phyloP scores from a whole-genome alignment of 2,888 invertebrate species.

The Cistogaster globosa region DNA sequence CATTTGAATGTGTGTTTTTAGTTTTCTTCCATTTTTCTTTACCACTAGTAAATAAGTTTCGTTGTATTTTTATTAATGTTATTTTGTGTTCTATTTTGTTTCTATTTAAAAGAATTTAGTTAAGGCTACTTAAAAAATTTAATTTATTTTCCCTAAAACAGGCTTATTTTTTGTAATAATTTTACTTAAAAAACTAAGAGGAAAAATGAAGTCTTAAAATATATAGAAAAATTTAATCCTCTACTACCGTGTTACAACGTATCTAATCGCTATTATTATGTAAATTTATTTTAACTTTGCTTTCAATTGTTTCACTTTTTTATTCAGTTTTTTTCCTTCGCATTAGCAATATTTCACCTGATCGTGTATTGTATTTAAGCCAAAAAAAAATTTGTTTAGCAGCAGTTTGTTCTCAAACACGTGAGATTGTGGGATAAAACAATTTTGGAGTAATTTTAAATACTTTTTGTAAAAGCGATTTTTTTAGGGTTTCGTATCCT shows the following conservation, averaged over 20 bases:
- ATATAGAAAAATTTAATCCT: slow-evolving; percentile 52
- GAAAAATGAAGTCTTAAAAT: not conserved
- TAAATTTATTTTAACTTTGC: slow-evolving; percentile 43
- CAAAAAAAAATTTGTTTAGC: not conserved
- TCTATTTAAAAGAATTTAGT: slow-evolving; percentile 40
- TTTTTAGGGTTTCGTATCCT: too few relatives aligned
- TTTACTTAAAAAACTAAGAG: not conserved
- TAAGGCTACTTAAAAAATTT: slow-evolving; percentile 67
- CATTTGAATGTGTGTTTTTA: slow-evolving; percentile 57
- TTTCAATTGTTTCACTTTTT: slow-evolving; percentile 4
- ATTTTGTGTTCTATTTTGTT: slow-evolving; percentile 27
- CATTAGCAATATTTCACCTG: slow-evolving; percentile 26
- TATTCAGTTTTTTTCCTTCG: slow-evolving; percentile 3
- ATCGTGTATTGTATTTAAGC: slow-evolving; percentile 1
- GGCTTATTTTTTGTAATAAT: slow-evolving; percentile 64
- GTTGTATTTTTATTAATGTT: not conserved
- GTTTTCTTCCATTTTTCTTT: slow-evolving; percentile 1
- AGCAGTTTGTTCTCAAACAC: too few relatives aligned
- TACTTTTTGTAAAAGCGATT: too few relatives aligned
- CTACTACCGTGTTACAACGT: slow-evolving; percentile 68
- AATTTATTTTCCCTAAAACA: slow-evolving; percentile 69
- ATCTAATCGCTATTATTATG: slow-evolving; percentile 67
- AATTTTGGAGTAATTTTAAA: too few relatives aligned
- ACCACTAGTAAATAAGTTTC: not conserved
- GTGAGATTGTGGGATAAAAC: too few relatives aligned